Percentiles rank a stretch among this genome's conserved stretches.
Evolutionary conservation across 2,888 invertebrate genomes (phyloP).

Genomic region (Hydroisotoma schaefferi): DNA sequence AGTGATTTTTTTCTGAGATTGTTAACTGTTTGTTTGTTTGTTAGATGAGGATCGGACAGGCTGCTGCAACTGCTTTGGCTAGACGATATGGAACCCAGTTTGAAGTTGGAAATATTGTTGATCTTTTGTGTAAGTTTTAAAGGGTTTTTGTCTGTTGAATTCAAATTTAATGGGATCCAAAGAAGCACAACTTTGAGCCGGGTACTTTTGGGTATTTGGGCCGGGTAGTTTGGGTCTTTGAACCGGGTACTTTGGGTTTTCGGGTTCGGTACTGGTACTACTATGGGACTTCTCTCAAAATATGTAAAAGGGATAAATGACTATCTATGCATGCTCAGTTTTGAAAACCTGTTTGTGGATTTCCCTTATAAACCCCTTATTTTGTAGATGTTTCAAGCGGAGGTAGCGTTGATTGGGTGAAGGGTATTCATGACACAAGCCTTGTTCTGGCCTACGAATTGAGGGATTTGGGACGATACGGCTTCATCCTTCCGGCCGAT

Average conservation of each 20-base stretch:
- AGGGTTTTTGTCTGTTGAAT: not conserved
- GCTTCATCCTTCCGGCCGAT: slow-evolving; percentile 41
- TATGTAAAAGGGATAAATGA: too few species aligned
- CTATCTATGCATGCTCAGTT: not conserved
- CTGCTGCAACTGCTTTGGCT: slow-evolving; percentile 35
- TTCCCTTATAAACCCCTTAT: not conserved
- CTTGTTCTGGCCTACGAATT: slow-evolving; percentile 37
- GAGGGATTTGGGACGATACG: slow-evolving; percentile 24
- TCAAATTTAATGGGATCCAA: too few species aligned
- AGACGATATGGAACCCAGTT: slow-evolving; percentile 38
- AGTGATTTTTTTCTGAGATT: not conserved
- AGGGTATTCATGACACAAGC: slow-evolving; percentile 39
- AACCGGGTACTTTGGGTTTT: not conserved
- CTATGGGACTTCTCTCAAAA: too few species aligned
- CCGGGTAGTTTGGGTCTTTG: not conserved
- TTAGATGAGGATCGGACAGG: slow-evolving; percentile 40
- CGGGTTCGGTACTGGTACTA: not conserved
- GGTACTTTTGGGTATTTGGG: not conserved
- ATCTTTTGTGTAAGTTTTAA: slow-evolving; percentile 57
- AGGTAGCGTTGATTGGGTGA: slow-evolving; percentile 37
- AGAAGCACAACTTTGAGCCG: not conserved
- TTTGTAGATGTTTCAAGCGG: slow-evolving; percentile 25
- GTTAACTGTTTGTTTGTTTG: not conserved
- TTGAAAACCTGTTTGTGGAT: too few species aligned
- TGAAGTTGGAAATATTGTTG: slow-evolving; percentile 54